Base-by-base conservation (phyloP, 2,888 invertebrate species). In the Drosophila borborema region DNA sequence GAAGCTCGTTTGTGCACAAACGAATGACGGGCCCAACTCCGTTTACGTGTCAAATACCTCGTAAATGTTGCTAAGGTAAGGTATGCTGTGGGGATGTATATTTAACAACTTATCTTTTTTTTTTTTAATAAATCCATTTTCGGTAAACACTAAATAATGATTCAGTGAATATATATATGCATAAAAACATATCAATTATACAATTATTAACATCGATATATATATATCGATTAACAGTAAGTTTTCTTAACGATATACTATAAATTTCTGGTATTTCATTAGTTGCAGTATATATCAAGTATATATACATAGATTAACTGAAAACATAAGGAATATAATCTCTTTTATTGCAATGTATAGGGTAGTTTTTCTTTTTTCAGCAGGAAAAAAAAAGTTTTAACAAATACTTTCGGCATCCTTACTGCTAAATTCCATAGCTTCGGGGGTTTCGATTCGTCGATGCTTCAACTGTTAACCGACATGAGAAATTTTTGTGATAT, bases 401-500 rank as follows among this genome's bases (percentile, higher is more conserved):
- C 73, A 72, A 70, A 73, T 83, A 51, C 67, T 58, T 70, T 61
- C 59, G 58, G 54, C 43, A 61, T 62, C 23, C 63, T 36, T 59
- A 70, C 64, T 59, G 28, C 34, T 51, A 34, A 36, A 45, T 56
- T 65, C 48, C 46, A 40, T 54, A 53, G 36, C n/a, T 56, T 49
- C 36, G 40, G 40, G n/a, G 36, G 59, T 18, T 18, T 34, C 38
- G 46, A 34, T 23, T 46, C n/a, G 1, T 16, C 18, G 43, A 51
- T 48, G 40, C 48, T 40, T 54, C 48, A 78, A 54, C 85, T 82
- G 85, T 82, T 82, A 84, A 70, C 74, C 89, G 63, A 72, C 69
- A 80, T 72, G 56, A 70, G 51, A 76, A 70, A 80, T 77, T 80
- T 82, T 74, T 81, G 66, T 86, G 87, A 89, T 89, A 89, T 89